These are phyloP conservation scores for Sus scrofa DNA, from an alignment of 2,113 vertebrate species.

Conservation along the genomic window T2T-Sscrofa CM000817.6:119129501-119130000, in stretches of 20 bases:
- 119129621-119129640: accelerated
- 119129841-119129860: background rate
- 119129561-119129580: background rate
- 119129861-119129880: background rate
- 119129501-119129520: background rate
- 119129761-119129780: background rate
- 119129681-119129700: constrained; percentile 1
- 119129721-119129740: background rate
- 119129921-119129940: background rate
- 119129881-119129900: background rate
- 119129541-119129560: background rate
- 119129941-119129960: background rate
- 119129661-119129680: accelerated
- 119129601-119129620: background rate
- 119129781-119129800: background rate
- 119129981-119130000: background rate
- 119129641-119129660: background rate
- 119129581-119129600: background rate
- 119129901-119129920: constrained; percentile 12
- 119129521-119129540: background rate
- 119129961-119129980: background rate
- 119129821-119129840: background rate
- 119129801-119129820: background rate
- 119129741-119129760: background rate
- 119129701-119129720: background rate